Base-by-base conservation (phyloP, 2,113 vertebrate species). In the Dunckerocampus dactyliophorus region DNA sequence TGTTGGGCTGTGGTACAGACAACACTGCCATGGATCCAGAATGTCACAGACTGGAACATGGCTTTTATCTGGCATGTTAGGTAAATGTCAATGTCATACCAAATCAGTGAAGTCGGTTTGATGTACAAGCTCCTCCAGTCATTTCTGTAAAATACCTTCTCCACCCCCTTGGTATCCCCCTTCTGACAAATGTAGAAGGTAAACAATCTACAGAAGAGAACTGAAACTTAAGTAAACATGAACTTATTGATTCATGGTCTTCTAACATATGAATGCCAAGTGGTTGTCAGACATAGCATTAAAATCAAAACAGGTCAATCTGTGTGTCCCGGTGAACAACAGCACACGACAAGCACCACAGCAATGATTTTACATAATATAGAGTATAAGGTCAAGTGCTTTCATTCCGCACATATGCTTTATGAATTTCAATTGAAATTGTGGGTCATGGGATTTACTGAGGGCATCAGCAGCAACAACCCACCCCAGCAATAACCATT, bases 401-500 rank as follows among this genome's bases (percentile, higher is more conserved):
- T 63, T 70, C 24, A 16, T 55, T 59, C 45, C 46, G 51, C 52
- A 56, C 49, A 54, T 53, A 64, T 56, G 69, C 58, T 79, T 62
- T 64, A 69, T 63, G 59, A 78, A 82, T 80, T 58, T 64, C 50
- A 83, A 77, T 59, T 62, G 70, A 53, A 72, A 67, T 77, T 69
- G 48, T 62, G 70, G 67, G 77, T 75, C 69, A 46, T 56, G 60
- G 62, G 63, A 63, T 75, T 76, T 68, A 79, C 63, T 64, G 82
- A 82, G 82, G 82, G 78, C 72, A 71, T 37, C 19, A 53, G 52
- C 46, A 63, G 67, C 48, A 52, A 43, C 59, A 69, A 39, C 17
- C 52, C 39, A 58, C 45, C 63, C 81, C 72, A 81, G 80, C 67
- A 85, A 82, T 85, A 83, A 80, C 46, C 59, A 81, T 73, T 62